Conservation (phyloP, 1,140 invertebrate genomes). For the Druon quercuslanigerum region DNA sequence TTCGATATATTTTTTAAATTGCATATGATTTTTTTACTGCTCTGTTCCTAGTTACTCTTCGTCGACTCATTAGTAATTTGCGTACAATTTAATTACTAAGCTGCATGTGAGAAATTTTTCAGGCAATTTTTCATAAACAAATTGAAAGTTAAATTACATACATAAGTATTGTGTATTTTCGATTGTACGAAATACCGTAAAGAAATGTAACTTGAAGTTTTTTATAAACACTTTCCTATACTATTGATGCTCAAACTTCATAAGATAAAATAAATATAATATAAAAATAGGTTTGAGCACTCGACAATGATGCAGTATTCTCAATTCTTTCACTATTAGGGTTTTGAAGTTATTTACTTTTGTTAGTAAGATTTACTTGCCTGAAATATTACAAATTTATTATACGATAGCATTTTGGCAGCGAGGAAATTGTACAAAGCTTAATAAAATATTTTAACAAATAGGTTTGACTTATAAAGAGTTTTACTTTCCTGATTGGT, state of each 20-base stretch:
- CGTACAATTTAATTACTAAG: no score
- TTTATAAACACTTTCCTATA: conserved; percentile 41
- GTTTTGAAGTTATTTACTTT: not conserved
- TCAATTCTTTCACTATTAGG: not conserved
- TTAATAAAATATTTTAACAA: not conserved
- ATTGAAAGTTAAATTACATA: no score
- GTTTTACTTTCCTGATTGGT: not conserved
- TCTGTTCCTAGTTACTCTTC: no score
- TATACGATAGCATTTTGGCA: conserved; percentile 5
- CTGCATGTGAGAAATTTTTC: no score
- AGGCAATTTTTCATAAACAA: no score
- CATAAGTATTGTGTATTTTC: no score
- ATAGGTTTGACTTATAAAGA: conserved; percentile 9
- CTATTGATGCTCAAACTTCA: conserved; percentile 40
- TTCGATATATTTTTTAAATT: no score
- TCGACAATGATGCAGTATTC: not conserved
- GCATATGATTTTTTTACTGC: no score
- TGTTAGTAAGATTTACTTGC: not conserved
- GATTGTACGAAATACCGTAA: not conserved
- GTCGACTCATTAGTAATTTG: no score
- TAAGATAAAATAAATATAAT: conserved; percentile 25
- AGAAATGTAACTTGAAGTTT: conserved; percentile 1
- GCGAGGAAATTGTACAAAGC: conserved; percentile 16
- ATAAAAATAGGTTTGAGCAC: conserved; percentile 34
- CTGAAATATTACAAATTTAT: conserved; percentile 12